Evolutionary conservation across 2,888 invertebrate species (phyloP).

Genomic region (Dynastes grantii): DNA sequence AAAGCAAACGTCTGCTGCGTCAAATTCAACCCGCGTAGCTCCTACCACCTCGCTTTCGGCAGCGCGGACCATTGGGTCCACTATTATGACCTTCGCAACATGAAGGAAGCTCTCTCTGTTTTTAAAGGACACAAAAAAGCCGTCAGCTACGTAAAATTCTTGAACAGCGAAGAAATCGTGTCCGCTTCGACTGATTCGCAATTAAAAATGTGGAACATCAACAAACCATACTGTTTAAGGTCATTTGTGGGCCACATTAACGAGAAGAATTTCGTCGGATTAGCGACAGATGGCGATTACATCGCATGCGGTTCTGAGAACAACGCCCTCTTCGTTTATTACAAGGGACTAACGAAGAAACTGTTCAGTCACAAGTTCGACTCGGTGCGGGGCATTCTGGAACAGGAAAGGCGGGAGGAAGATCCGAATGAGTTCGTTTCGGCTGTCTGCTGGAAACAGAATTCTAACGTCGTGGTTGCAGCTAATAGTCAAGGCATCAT

Average conservation of each 20-base stretch:
- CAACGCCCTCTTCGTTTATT: constrained; percentile 93
- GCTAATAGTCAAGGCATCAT: constrained; percentile 96
- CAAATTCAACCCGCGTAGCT: constrained; percentile 88
- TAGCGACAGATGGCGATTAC: constrained; percentile 93
- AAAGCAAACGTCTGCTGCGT: constrained; percentile 97
- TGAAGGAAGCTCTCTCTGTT: constrained; percentile 85
- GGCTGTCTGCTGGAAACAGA: constrained; percentile 94
- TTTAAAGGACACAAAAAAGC: constrained; percentile 94
- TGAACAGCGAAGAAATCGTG: constrained; percentile 88
- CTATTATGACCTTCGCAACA: constrained; percentile 92
- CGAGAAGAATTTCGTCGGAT: constrained; percentile 96
- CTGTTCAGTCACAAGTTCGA: constrained; percentile 92
- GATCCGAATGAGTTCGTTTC: constrained; percentile 95
- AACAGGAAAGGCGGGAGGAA: constrained; percentile 85
- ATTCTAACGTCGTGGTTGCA: constrained; percentile 89
- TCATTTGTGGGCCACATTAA: constrained; percentile 94
- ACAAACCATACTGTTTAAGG: constrained; percentile 82
- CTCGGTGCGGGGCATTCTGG: constrained; percentile 83
- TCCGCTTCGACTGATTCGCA: constrained; percentile 95
- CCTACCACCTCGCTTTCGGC: constrained; percentile 93
- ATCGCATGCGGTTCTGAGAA: constrained; percentile 97
- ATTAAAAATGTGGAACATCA: constrained; percentile 92
- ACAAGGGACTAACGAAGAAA: constrained; percentile 90
- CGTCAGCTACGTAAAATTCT: constrained; percentile 94
- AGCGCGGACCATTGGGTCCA: constrained; percentile 98